Evolutionary conservation across 2,113 vertebrate genomes (phyloP), one percentile per base, ranked within the genome.

Genomic region (Oxygymnocypris stewartii): DNA sequence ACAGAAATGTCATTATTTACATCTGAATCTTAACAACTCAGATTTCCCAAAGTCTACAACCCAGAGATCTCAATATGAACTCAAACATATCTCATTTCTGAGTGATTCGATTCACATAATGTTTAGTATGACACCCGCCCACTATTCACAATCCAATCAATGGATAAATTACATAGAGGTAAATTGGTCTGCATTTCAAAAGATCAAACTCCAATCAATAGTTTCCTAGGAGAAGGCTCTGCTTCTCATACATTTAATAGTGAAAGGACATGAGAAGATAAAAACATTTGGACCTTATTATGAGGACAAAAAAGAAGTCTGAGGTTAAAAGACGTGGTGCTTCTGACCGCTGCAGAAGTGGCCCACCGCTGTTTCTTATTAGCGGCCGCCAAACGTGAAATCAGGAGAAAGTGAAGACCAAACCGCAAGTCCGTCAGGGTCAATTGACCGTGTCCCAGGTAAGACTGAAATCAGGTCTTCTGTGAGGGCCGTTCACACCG

Each of bases 361-460:
- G 59, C 37, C 37, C 59, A 65, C 59, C 40, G 59, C 79, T 47
- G 79, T 28, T 65, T n/a, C 79, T 81, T 47, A 65, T 81, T 81
- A 81, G 79, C n/a, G 4, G 16, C n/a, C 13, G 7, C 14, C 28
- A 16, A 81, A 81, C 25, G 59, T 47, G 40, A 82, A 82, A 65
- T 65, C n/a, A 81, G 57, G 31, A 11, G 28, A 79, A 49, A 49
- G 47, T 31, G 18, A 54, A 54, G 75, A 61, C 35, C 78, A 40
- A 40, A n/a, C 78, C 13, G 20, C 54, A 42, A 79, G n/a, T n/a
- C 37, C 44, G 14, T 65, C 79, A 67, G 40, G 59, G 59, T 81
- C 79, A 81, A 81, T 20, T 28, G 59, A 47, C 14, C 44, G 13
- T 25, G 14, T 82, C 37, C n/a, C 23, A 28, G 13, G 59, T 82